Evolutionary conservation across 2,888 invertebrate genomes (phyloP), one percentile per base, ranked within the genome.

Genomic region (Laspeyria flexula): DNA sequence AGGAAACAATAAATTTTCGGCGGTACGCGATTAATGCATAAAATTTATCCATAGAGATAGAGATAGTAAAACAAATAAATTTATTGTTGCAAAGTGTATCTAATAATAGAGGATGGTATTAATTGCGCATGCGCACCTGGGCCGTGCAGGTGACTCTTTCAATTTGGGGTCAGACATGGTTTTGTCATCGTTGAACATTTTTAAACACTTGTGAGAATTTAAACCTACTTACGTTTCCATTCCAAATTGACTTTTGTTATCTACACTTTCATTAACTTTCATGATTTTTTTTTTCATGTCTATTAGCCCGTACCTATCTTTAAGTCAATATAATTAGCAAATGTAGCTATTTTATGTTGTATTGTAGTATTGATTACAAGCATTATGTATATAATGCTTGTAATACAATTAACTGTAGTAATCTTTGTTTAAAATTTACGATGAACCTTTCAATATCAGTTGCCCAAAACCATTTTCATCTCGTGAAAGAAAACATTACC

Each of bases 51-150:
- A 55, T 66, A 47, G 70, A 67, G 74, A 79, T 77, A 79, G 79
- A 75, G 77, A 77, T 71, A 80, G 81, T 83, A 84, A 84, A 86
- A 83, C 78, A 83, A 86, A 87, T 86, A 83, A 83, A 85, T 77
- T 18, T 59, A 57, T 56, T 53, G 54, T 61, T 71, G 77, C 74
- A 71, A 71, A 71, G 78, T 77, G 69, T 74, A 73, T 79, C 81
- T 85, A 84, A 83, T 89, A 87, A 79, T 82, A 79, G 84, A 82
- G 78, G 84, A 85, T 81, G 81, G 75, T 85, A 86, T 89, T 88
- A 88, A 89, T 88, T 88, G 88, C 85, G 77, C 68, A 50, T 31
- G 60, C 85, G 87, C 90, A 90, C 90, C 90, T 90, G 90, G 90
- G 84, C 72, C 59, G 62, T 76, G 89, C 90, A 91, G 90, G 91